Evolutionary conservation across 2,888 invertebrate genomes (phyloP), one percentile per base, ranked within the genome.

Genomic region (Lottia scabra): DNA sequence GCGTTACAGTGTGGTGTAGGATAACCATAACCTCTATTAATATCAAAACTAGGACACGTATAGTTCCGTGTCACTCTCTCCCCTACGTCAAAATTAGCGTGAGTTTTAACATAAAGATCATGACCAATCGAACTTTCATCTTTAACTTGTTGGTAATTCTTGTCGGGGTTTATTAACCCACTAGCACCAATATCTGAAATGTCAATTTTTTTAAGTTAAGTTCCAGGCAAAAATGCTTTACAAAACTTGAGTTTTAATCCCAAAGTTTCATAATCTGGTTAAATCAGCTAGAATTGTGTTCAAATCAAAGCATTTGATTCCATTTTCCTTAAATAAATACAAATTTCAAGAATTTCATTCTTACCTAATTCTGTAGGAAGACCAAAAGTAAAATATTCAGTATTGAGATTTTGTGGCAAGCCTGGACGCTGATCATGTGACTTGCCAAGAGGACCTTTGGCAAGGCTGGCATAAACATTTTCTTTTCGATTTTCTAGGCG

Each of bases 1-100:
- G 83, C 84, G 72, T 87, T 87, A 75, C 84, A 83, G 73, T 88
- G 88, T 30, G 89, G 88, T 10, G 89, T 88, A 1, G 88, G 87
- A 23, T 84, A 81, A 16, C 89, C 89, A 79, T 81, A 87, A 16
- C 63, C 63, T 26, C 74, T 75, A 43, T 79, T 75, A 2, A 76
- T 45, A 13, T 76, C 73, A 65, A 81, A 88, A 70, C 75, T 78
- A 8, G 83, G 82, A 10, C 76, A 75, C 2, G 81, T 82, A 78
- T 89, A 89, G 64, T 80, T 83, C 8, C 89, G 77, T 13, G 78
- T 77, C 15, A 83, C 71, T 68, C 84, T 82, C 64, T 89, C 89
- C 0, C 88, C 85, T 5, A 85, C 85, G 48, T 84, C 80, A 73
- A 81, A 88, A 71, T 86, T 84, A 19, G 75, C 74, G 80, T 89